A percentile compares a stretch with the other conserved stretches of the same genome.
These are phyloP conservation scores for Cynodonichthys magdalenae DNA, from an alignment of 2,797 vertebrate species.

Conservation along the genomic window DNA sequence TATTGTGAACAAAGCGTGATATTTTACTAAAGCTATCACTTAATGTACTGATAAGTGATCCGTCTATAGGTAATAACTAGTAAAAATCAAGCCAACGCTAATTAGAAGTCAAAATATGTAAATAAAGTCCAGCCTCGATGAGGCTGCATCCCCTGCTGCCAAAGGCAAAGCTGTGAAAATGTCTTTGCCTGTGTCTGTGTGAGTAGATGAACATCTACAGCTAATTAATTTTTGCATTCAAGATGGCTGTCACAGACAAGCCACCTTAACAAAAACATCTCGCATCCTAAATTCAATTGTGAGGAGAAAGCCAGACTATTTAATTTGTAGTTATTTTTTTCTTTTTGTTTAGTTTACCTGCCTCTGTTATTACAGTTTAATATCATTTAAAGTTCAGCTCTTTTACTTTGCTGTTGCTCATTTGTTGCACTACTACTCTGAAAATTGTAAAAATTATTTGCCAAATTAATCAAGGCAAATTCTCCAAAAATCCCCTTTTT, in stretches of 20 bases:
- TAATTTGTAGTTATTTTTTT: no score
- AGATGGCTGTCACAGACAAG: no score
- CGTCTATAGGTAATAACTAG: neutral
- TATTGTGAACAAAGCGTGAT: constrained; percentile 35
- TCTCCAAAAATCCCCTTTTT: neutral
- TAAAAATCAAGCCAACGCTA: neutral
- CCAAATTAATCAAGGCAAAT: constrained; percentile 1
- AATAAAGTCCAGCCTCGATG: neutral
- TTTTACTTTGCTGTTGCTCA: neutral
- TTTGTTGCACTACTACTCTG: constrained; percentile 1
- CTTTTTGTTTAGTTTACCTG: constrained; percentile 10
- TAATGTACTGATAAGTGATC: constrained; percentile 16
- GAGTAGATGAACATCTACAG: no score
- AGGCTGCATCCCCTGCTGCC: no score
- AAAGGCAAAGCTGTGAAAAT: no score
- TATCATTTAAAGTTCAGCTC: constrained; percentile 11
- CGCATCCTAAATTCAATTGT: no score
- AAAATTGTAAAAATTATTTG: constrained; percentile 9
- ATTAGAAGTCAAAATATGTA: constrained; percentile 25
- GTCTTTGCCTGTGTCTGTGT: no score
- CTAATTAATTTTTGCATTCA: no score
- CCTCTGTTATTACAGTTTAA: constrained; percentile 25
- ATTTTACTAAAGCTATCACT: constrained; percentile 19
- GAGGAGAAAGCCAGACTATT: no score
- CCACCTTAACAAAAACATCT: no score